A percentile compares a stretch with the other conserved stretches of the same genome.
These are phyloP conservation scores for Austrofundulus limnaeus DNA, from an alignment of 2,113 vertebrate genomes.

Conservation along the genomic window DNA sequence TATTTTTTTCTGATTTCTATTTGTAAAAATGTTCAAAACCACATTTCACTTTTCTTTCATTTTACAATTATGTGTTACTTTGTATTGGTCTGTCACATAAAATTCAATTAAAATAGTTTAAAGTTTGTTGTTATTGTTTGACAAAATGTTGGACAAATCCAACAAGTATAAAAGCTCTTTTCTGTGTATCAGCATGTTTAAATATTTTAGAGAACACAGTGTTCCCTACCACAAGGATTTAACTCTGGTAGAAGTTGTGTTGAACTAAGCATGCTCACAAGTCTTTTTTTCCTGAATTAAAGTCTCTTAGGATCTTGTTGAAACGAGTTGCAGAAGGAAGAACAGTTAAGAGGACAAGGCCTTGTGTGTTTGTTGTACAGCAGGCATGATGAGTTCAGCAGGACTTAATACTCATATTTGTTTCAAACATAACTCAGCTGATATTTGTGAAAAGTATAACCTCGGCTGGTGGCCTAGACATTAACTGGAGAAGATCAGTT, in stretches of 20 bases:
- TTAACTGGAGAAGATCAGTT: too few relatives aligned
- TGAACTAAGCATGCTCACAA: not conserved
- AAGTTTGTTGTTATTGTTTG: too few relatives aligned
- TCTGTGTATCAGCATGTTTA: too few relatives aligned
- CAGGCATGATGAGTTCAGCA: not conserved
- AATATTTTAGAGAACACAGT: not conserved
- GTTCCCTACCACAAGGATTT: conserved; percentile 1
- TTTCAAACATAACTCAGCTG: not conserved
- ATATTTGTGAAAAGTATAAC: not conserved
- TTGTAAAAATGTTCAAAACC: too few relatives aligned
- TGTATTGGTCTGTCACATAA: too few relatives aligned
- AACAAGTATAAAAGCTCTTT: too few relatives aligned
- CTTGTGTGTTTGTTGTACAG: not conserved
- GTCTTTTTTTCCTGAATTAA: not conserved
- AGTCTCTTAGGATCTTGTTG: conserved; percentile 2
- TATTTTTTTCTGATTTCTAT: too few relatives aligned
- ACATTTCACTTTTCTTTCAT: too few relatives aligned
- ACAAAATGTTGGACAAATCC: too few relatives aligned
- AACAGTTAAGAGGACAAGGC: not conserved
- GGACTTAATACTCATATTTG: not conserved
- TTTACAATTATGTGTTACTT: too few relatives aligned
- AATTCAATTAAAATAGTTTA: too few relatives aligned
- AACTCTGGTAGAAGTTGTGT: conserved; percentile 4
- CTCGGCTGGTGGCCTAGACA: not conserved
- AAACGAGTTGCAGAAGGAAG: not conserved